A percentile compares a stretch with the other conserved stretches of the same genome.
Evolutionary conservation across 2,113 vertebrate species (phyloP).

Genomic region (Microcebus ravelobensis): DNA sequence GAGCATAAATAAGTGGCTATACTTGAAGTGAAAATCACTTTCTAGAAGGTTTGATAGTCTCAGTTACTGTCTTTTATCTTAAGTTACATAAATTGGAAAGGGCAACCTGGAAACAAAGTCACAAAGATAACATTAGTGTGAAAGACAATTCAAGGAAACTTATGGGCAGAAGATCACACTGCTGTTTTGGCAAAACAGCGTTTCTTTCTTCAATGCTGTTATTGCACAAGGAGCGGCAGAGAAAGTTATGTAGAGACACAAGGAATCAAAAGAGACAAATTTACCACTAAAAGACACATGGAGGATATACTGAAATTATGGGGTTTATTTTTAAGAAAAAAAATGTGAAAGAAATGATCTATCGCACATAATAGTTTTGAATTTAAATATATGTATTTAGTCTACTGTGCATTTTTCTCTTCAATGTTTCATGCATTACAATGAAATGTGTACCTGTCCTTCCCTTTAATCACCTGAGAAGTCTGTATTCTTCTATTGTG

Average conservation of each 20-base stretch:
- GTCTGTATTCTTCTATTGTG: neutral
- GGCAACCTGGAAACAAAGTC: conserved; percentile 19
- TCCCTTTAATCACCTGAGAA: neutral
- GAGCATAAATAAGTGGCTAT: neutral
- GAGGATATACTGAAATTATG: neutral
- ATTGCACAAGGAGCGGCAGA: neutral
- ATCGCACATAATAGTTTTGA: neutral
- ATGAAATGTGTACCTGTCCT: neutral
- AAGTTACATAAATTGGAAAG: conserved; percentile 4
- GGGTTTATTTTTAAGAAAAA: neutral
- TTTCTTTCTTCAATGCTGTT: neutral
- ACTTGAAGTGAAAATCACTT: conserved; percentile 46
- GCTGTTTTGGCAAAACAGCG: neutral
- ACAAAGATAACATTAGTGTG: neutral
- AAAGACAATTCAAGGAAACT: conserved; percentile 3
- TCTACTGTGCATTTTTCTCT: neutral
- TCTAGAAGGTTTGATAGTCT: neutral
- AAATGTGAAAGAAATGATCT: neutral
- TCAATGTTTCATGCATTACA: neutral
- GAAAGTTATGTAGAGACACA: neutral
- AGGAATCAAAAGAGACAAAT: conserved; percentile 36
- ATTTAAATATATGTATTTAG: conserved; percentile 39
- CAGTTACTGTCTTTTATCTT: neutral
- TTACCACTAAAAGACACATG: neutral
- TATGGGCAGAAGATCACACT: neutral